Percentiles rank a stretch among this genome's conserved stretches.
Evolutionary conservation across 2,797 vertebrate genomes (phyloP).

Genomic region (Intellagama lesueurii): DNA sequence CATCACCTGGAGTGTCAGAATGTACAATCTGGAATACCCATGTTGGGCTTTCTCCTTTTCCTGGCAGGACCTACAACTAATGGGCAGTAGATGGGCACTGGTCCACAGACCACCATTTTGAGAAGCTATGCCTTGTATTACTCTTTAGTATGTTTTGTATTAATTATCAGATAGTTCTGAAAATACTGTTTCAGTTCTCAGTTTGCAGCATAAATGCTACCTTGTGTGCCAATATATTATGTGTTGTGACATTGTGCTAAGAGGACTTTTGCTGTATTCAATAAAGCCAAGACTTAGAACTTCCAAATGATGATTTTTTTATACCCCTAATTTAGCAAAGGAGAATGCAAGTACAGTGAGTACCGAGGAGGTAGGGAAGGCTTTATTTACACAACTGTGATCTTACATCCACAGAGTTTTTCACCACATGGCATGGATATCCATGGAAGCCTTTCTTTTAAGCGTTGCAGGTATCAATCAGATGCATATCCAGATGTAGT

Average conservation of each 20-base stretch:
- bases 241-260: neutral
- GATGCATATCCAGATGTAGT: neutral
- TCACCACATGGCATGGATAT: neutral
- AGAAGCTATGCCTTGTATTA: neutral
- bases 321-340: neutral
- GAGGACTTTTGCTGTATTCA: neutral
- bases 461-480: neutral
- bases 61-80: too few species aligned
- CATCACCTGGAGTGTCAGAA: neutral
- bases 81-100: too few species aligned
- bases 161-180: neutral
- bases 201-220: neutral
- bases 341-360: neutral
- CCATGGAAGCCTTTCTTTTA: neutral
- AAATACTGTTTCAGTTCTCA: neutral
- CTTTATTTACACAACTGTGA: neutral
- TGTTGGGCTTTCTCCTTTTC: too few species aligned
- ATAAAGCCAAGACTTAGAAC: neutral
- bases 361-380: neutral
- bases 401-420: neutral
- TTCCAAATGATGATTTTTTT: neutral
- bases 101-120: too few species aligned
- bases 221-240: neutral
- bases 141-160: neutral
- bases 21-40: too few species aligned